Evolutionary conservation across 2,113 vertebrate genomes (phyloP).

Genomic region (Ageneiosus marmoratus): DNA sequence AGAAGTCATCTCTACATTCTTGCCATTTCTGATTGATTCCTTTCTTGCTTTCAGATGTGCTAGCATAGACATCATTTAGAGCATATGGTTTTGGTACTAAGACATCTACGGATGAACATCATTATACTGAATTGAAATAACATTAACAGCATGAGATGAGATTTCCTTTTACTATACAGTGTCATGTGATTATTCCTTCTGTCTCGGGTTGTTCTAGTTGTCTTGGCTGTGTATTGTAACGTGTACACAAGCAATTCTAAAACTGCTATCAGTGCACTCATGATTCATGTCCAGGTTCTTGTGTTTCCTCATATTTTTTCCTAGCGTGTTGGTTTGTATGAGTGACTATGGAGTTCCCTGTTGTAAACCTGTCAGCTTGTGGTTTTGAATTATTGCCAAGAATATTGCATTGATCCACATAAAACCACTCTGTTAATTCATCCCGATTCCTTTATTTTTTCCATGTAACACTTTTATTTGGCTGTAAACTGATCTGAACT

Average conservation of each 20-base stretch:
- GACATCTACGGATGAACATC: not conserved
- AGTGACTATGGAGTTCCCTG: not conserved
- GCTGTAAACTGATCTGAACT: not conserved
- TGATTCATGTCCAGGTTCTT: not conserved
- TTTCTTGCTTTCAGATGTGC: not conserved
- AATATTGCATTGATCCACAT: not conserved
- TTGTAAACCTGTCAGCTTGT: not conserved
- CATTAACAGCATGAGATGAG: not conserved
- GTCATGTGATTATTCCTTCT: not conserved
- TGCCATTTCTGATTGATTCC: not conserved
- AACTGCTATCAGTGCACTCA: not conserved
- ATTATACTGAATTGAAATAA: not conserved
- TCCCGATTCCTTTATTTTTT: not conserved
- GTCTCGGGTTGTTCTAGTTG: not conserved
- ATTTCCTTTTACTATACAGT: not conserved
- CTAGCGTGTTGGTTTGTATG: not conserved
- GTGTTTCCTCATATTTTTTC: not conserved
- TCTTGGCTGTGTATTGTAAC: not conserved
- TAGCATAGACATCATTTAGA: not conserved
- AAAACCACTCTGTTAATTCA: not conserved
- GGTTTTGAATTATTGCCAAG: not conserved
- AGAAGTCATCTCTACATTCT: not conserved
- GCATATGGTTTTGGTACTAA: no score
- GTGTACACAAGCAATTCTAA: not conserved
- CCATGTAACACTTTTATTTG: not conserved